Conservation (phyloP, 2,888 invertebrate genomes). For the Pollenia labialis region DNA sequence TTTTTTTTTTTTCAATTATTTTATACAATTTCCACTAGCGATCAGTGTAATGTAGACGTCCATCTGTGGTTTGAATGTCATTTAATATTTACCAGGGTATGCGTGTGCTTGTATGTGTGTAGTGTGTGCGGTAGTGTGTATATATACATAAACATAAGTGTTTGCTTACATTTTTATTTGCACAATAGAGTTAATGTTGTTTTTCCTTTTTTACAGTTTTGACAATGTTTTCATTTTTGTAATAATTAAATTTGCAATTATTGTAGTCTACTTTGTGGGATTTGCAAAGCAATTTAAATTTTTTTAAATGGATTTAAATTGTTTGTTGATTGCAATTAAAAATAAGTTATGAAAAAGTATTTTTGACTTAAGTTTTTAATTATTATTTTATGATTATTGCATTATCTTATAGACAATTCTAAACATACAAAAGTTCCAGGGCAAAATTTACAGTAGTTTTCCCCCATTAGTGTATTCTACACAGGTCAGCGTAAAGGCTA, state of each 20-base stretch:
- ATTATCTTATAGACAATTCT: no score
- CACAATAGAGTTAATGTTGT: background rate
- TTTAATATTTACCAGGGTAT: slow-evolving; percentile 15
- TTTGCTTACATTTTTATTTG: slow-evolving; percentile 48
- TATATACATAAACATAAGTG: background rate
- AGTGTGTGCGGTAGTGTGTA: background rate
- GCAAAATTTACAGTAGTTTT: no score
- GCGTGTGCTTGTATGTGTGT: background rate
- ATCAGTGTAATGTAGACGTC: slow-evolving; percentile 20
- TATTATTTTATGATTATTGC: no score
- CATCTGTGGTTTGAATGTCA: slow-evolving; percentile 56
- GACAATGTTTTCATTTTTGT: slow-evolving; percentile 33
- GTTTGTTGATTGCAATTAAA: background rate
- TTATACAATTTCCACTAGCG: slow-evolving; percentile 23
- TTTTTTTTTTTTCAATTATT: background rate
- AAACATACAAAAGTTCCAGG: no score
- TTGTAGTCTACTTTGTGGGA: slow-evolving; percentile 17
- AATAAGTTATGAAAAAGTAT: no score
- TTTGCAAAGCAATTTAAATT: background rate
- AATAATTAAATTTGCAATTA: slow-evolving; percentile 58
- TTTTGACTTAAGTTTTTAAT: no score
- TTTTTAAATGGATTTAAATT: slow-evolving; percentile 4
- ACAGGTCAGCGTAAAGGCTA: no score
- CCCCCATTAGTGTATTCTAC: no score
- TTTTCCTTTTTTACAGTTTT: background rate